Evolutionary conservation across 2,888 invertebrate genomes (phyloP), one percentile per base, ranked within the genome.

Genomic region (Alloscopus bannaensis): DNA sequence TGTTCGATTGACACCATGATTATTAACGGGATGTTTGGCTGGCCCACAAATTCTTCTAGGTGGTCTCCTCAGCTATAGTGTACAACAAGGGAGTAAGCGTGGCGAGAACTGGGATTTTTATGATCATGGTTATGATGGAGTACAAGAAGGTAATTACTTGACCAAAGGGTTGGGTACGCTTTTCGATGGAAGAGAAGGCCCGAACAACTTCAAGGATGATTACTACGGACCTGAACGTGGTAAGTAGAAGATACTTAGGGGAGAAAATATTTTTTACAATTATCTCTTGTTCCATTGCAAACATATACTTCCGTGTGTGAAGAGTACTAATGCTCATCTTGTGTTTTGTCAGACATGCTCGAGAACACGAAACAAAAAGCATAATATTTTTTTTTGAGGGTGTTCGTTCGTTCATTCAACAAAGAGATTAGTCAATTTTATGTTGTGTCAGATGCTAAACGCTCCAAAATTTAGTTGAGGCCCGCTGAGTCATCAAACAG

Each of bases 71-170:
- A 93, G 94, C 80, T 97, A 97, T 89, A 92, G 94, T 60, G 95
- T 96, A 93, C 94, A 95, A 16, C 94, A 95, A 88, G 96, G 96
- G n/a, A 94, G 95, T 89, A 92, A 93, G 87, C 91, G 94, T 31
- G 94, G 94, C 83, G 92, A 92, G 85, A 93, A 93, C 64, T 92
- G 95, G 89, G 94, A 95, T 87, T 92, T 97, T 85, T 93, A 93
- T 83, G 97, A 97, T 89, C 92, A 92, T 83, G 92, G 93, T 26
- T 97, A 96, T 89, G 97, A 97, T 88, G 95, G 95, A 0, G 91
- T 93, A 86, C 94, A 94, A 93, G 92, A 92, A 86, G 93, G 92
- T 2, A 75, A 75, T 75, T 75, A 66, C 66, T 50, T 75, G 66
- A 66, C 75, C 47, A 75, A 75, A 24, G 75, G 75, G 66, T 29